Evolutionary conservation across 2,888 invertebrate species (phyloP).

Genomic region (Ecliptopera silaceata): DNA sequence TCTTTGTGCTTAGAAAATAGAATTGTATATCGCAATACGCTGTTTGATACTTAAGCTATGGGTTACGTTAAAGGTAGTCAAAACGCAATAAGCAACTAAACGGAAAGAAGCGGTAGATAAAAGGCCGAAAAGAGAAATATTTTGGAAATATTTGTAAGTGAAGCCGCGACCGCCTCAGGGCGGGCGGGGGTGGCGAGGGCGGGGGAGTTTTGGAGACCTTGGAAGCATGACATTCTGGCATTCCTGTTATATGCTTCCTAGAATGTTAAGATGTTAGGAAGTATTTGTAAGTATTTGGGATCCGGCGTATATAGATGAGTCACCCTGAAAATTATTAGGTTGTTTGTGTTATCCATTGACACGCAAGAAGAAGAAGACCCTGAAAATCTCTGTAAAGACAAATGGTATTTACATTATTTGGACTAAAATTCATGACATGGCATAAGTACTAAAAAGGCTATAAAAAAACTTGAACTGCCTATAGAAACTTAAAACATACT

Average conservation of each 20-base stretch:
- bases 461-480: too few species aligned
- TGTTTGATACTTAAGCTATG: slow-evolving; percentile 10
- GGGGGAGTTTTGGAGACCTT: slow-evolving; percentile 37
- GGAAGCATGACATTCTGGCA: slow-evolving; percentile 14
- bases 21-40: slow-evolving; percentile 23
- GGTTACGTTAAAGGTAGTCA: slow-evolving; percentile 32
- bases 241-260: slow-evolving; percentile 12
- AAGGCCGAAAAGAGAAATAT: slow-evolving; percentile 81
- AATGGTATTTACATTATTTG: too few species aligned
- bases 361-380: too few species aligned
- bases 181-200: slow-evolving; percentile 41
- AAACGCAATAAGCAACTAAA: slow-evolving; percentile 72
- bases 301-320: too few species aligned
- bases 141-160: slow-evolving; percentile 82
- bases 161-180: slow-evolving; percentile 63
- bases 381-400: too few species aligned
- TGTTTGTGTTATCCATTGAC: too few species aligned
- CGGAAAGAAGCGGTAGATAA: slow-evolving; percentile 81
- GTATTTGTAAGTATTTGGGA: not conserved
- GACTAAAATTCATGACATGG: too few species aligned
- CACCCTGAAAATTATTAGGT: too few species aligned
- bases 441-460: too few species aligned
- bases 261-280: slow-evolving; percentile 4
- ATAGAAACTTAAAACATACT: too few species aligned
- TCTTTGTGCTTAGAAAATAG: not conserved